Conservation (phyloP, 2,888 invertebrate genomes). For the Smittia aterrima region DNA sequence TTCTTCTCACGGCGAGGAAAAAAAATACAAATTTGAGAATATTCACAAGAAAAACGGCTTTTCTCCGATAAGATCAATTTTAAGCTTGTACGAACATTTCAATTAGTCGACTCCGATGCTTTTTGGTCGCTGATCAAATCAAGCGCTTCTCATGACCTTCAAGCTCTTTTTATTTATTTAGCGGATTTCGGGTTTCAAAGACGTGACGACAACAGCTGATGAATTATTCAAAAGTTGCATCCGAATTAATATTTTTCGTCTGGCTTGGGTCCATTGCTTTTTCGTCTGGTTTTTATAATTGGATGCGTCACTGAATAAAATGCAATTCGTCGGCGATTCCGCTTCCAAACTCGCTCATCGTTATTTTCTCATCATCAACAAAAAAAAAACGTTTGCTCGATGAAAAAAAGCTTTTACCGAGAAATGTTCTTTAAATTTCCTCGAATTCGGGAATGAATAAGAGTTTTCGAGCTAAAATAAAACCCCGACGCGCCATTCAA, state of each 20-base stretch:
- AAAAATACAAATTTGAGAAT: neutral
- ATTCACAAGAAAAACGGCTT: too few species aligned
- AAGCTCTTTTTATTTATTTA: neutral
- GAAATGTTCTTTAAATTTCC: neutral
- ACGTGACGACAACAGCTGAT: conserved; percentile 33
- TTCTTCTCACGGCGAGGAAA: neutral
- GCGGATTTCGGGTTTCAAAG: neutral
- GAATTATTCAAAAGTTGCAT: conserved; percentile 35
- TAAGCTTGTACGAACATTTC: too few species aligned
- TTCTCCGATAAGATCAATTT: too few species aligned
- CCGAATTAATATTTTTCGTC: neutral
- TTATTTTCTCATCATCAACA: neutral
- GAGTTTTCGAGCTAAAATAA: too few species aligned
- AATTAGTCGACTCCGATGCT: neutral
- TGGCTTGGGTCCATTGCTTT: neutral
- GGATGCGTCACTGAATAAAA: conserved; percentile 8
- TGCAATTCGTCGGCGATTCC: neutral
- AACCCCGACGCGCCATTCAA: too few species aligned
- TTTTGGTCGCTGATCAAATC: too few species aligned
- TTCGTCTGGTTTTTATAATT: neutral
- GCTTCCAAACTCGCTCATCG: conserved; percentile 18
- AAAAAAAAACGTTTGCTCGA: neutral
- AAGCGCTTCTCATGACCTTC: neutral
- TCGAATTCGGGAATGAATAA: too few species aligned
- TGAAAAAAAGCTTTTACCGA: neutral